Evolutionary conservation across 2,113 vertebrate genomes (phyloP).

Genomic region (Hippocampus abdominalis): DNA sequence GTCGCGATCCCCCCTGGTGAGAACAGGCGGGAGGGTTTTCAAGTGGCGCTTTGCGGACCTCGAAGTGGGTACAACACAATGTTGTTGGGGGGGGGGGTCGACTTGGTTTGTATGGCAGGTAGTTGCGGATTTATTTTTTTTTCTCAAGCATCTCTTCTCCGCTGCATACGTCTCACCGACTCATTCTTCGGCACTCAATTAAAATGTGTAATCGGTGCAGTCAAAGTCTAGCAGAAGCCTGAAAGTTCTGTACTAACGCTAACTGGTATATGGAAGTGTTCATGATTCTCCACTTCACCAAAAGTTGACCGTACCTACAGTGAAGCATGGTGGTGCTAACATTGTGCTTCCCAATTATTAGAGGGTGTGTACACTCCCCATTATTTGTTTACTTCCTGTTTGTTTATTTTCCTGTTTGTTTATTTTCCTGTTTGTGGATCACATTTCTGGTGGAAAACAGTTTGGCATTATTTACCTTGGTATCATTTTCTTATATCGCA

Average conservation of each 20-base stretch:
- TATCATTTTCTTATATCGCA: background rate
- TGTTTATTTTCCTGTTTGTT: background rate
- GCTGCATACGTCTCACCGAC: background rate
- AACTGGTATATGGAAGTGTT: no score
- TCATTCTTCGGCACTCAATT: background rate
- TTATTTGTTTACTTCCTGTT: no score
- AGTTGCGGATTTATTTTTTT: slow-evolving; percentile 68
- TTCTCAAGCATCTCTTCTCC: slow-evolving; percentile 42
- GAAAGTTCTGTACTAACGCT: no score
- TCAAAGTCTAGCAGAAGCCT: no score
- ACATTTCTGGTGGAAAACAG: background rate
- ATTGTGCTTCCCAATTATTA: no score
- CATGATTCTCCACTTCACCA: no score
- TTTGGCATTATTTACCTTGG: background rate
- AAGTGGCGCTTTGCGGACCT: slow-evolving; percentile 28
- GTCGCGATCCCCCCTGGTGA: slow-evolving; percentile 27
- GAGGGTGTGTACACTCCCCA: no score
- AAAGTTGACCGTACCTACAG: no score
- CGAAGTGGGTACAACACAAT: slow-evolving; percentile 32
- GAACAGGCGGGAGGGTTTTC: slow-evolving; percentile 15
- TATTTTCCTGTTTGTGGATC: background rate
- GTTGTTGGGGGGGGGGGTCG: slow-evolving; percentile 7
- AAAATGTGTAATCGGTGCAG: background rate
- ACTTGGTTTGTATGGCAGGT: slow-evolving; percentile 54
- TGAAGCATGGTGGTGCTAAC: no score